Evolutionary conservation across 2,888 invertebrate species (phyloP), one percentile per base, ranked within the genome.

Genomic region (Pristionchus maxplancki): DNA sequence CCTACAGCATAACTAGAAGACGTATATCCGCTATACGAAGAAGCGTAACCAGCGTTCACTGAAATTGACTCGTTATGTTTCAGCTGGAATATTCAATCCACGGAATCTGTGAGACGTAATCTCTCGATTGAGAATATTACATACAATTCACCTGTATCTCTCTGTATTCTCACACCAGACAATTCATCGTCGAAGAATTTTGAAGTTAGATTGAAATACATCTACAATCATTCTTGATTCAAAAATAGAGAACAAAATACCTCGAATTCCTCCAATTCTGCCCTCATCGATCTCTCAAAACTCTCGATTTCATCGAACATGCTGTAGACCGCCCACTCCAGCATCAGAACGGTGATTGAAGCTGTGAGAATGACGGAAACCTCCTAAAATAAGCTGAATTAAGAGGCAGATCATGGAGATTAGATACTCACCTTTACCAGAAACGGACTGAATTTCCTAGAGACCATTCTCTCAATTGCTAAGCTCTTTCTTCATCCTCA

Each of bases 231-330:
- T 11, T 40, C 24, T 24, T 58, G 2, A 50, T 20, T 50, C 50
- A 20, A 50, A 9, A 50, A 17, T 11, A 50, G 50, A 50, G 50
- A 50, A 64, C 24, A 74, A 74, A 37, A 37, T 13, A 78, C 78
- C 44, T 78, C 78, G 48, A 78, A 78, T 48, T 78, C 78, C 40
- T 78, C 78, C 40, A 78, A 48, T 78, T 78, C 78, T 11, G 78
- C 78, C 44, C 44, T n/a, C 78, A 78, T 44, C n/a, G 44, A 17
- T 28, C 44, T 48, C n/a, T 78, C 44, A n/a, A 78, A 44, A 4
- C 17, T 17, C 11, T 44, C 48, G 13, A 78, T 78, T 48, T 78
- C 78, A 44, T 78, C 13, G 78, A 78, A 78, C 78, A 78, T 78
- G 28, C 44, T 48, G 44, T 78, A 78, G 3, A 78, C 78, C 11